Evolutionary conservation across 1,140 invertebrate genomes (phyloP).

Genomic region (Ptiloglossa arizonensis): DNA sequence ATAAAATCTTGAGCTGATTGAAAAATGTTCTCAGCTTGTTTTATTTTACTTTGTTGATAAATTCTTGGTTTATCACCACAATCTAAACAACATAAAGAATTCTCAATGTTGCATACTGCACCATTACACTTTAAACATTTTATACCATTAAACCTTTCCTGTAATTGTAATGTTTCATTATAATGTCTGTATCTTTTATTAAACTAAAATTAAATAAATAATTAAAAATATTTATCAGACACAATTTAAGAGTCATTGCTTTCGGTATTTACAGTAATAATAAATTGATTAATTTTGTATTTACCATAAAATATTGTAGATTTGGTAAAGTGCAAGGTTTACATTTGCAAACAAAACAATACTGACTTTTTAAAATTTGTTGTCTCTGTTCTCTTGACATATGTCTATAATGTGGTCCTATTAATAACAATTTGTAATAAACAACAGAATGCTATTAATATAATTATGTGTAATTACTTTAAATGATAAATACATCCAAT

Average conservation of each 20-base stretch:
- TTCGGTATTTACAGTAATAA: background rate
- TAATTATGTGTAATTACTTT: background rate
- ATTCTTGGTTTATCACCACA: slow-evolving; percentile 66
- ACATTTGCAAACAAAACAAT: slow-evolving; percentile 88
- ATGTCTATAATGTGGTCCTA: slow-evolving; percentile 85
- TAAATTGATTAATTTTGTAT: slow-evolving; percentile 22
- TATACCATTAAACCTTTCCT: slow-evolving; percentile 78
- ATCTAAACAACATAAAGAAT: slow-evolving; percentile 66
- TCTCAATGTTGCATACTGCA: slow-evolving; percentile 57
- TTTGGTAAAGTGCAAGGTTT: slow-evolving; percentile 82
- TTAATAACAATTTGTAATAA: slow-evolving; percentile 40
- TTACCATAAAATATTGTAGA: slow-evolving; percentile 82
- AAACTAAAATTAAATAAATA: no score
- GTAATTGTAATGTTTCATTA: slow-evolving; percentile 33
- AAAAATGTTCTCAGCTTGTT: slow-evolving; percentile 78
- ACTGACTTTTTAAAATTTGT: slow-evolving; percentile 85
- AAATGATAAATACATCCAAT: background rate
- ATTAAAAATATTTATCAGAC: background rate
- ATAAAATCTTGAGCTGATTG: slow-evolving; percentile 57
- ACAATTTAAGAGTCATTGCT: background rate
- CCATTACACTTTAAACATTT: slow-evolving; percentile 76
- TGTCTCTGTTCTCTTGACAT: slow-evolving; percentile 84
- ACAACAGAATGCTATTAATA: background rate
- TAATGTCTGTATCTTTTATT: no score
- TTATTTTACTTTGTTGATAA: slow-evolving; percentile 66